These are phyloP conservation scores for Corbicula japonica DNA, from an alignment of 2,888 invertebrate genomes.

Conservation along the genomic window DNA sequence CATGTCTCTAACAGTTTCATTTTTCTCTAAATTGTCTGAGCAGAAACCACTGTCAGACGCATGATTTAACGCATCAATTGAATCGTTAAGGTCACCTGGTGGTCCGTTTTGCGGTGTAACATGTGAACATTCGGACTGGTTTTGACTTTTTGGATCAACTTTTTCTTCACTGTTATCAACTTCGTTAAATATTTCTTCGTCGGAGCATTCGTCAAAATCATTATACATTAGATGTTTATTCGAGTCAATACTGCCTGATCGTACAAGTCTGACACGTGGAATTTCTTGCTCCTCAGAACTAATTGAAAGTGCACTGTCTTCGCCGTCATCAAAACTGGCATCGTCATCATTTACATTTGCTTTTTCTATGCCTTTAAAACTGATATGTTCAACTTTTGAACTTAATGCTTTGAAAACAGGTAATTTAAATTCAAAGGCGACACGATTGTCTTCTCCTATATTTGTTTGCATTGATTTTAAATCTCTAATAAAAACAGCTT, in stretches of 20 bases:
- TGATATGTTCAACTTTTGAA: background rate
- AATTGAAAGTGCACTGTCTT: no score
- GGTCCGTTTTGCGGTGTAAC: no score
- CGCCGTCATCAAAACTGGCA: background rate
- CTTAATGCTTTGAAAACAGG: conserved; percentile 23
- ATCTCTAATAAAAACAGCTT: conserved; percentile 37
- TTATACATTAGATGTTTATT: conserved; percentile 18
- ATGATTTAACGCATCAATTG: no score
- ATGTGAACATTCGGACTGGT: no score
- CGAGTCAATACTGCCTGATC: conserved; percentile 13
- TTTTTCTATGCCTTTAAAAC: background rate
- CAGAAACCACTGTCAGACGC: no score
- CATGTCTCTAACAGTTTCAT: no score
- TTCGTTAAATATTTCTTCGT: conserved; percentile 12
- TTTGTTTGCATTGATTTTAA: conserved; percentile 32
- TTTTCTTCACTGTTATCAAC: background rate
- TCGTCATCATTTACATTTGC: background rate
- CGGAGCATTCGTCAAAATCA: conserved; percentile 33
- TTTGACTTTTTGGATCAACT: background rate
- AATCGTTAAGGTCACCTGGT: no score
- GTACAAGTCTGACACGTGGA: no score
- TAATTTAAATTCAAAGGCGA: conserved; percentile 37
- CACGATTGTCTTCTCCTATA: conserved; percentile 48
- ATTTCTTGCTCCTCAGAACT: no score
- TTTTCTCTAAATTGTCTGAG: no score